Conservation (phyloP, 2,797 vertebrate species). For the Dallia pectoralis region DNA sequence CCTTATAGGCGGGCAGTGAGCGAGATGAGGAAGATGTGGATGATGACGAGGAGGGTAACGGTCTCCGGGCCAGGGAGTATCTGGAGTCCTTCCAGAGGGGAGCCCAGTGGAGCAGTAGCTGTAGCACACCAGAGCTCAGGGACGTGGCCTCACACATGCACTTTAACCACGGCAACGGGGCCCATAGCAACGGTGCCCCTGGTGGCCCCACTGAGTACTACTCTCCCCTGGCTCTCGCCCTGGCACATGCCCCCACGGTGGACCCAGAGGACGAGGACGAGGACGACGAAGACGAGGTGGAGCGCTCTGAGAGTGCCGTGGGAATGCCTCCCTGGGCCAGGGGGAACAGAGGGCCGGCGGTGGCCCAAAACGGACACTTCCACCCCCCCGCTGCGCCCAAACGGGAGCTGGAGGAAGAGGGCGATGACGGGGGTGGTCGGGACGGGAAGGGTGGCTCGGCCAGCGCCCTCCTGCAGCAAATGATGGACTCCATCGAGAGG, state of each 20-base stretch:
- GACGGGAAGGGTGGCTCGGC: slow-evolving; percentile 84
- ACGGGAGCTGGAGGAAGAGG: slow-evolving; percentile 67
- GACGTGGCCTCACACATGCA: slow-evolving; percentile 79
- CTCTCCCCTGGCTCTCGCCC: slow-evolving; percentile 64
- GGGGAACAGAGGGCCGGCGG: slow-evolving; percentile 71
- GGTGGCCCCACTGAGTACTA: slow-evolving; percentile 70
- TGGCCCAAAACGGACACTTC: slow-evolving; percentile 88
- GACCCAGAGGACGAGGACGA: slow-evolving; percentile 83
- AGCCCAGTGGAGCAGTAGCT: slow-evolving; percentile 80
- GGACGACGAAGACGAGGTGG: slow-evolving; percentile 80
- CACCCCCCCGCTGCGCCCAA: slow-evolving; percentile 76
- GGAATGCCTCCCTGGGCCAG: slow-evolving; percentile 53
- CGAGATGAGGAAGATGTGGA: slow-evolving; percentile 65
- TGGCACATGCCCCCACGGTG: slow-evolving; percentile 68
- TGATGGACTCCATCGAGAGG: slow-evolving; percentile 92
- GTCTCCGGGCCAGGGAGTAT: slow-evolving; percentile 91
- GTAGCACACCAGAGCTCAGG: slow-evolving; percentile 85
- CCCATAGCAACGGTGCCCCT: slow-evolving; percentile 82
- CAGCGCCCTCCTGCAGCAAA: slow-evolving; percentile 90
- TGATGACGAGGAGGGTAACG: slow-evolving; percentile 76
- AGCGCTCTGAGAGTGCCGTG: slow-evolving; percentile 56
- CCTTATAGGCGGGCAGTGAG: slow-evolving; percentile 71
- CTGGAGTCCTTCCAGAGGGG: slow-evolving; percentile 97
- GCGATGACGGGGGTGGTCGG: slow-evolving; percentile 54
- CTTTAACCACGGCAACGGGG: slow-evolving; percentile 79